phyloP scores from a whole-genome alignment of 35 echinoderm and acorn worm species.

The Apostichopus californicus region DNA sequence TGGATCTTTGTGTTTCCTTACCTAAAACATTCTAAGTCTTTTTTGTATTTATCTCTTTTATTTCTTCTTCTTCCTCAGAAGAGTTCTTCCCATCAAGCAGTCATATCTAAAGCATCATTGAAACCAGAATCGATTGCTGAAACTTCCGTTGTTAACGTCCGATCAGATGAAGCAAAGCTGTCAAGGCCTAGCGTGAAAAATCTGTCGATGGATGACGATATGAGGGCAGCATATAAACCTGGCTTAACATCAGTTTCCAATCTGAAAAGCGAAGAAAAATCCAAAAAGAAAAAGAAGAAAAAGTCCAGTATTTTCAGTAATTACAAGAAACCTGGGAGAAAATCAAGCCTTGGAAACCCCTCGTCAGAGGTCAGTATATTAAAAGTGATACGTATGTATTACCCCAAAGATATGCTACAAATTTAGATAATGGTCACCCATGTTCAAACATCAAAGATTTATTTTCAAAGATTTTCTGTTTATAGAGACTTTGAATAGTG shows the following conservation, averaged over 20 bases:
- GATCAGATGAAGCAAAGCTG: background rate
- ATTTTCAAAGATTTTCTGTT: too few relatives aligned
- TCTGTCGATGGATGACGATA: background rate
- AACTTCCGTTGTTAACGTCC: background rate
- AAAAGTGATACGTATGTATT: too few relatives aligned
- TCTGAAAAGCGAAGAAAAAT: background rate
- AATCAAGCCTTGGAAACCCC: background rate
- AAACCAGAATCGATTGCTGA: background rate
- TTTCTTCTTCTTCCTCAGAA: background rate
- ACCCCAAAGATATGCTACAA: too few relatives aligned
- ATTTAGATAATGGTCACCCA: too few relatives aligned
- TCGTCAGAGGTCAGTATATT: background rate
- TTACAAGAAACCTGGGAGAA: slow-evolving; percentile 29
- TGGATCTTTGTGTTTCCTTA: too few relatives aligned
- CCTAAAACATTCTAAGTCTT: background rate
- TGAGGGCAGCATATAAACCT: background rate
- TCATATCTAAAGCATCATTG: background rate
- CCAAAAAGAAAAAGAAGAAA: slow-evolving; percentile 18
- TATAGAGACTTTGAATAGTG: too few relatives aligned
- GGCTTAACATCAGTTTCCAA: background rate
- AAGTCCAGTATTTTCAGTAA: slow-evolving; percentile 33
- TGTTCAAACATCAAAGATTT: too few relatives aligned
- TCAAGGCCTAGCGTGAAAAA: background rate
- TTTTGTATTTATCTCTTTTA: background rate
- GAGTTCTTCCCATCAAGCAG: background rate